Conservation (phyloP, 2,797 vertebrate species). For the Ctenochaetus hawaiiensis region DNA sequence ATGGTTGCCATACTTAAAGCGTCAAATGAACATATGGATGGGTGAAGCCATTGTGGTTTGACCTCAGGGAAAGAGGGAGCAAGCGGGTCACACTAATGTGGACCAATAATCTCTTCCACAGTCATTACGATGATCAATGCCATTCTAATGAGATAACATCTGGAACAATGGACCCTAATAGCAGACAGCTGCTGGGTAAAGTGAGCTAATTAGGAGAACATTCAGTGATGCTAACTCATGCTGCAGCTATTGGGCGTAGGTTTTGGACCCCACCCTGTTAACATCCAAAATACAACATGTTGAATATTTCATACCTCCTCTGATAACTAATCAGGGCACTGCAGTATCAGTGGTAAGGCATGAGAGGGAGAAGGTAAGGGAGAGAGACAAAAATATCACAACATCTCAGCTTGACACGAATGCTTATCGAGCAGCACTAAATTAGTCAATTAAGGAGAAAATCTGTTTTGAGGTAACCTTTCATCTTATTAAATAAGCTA, state of each 20-base stretch:
- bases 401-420: slow-evolving; percentile 76
- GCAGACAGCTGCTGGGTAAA: slow-evolving; percentile 86
- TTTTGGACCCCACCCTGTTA: slow-evolving; percentile 69
- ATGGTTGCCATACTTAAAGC: slow-evolving; percentile 47
- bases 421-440: slow-evolving; percentile 78
- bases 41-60: slow-evolving; percentile 66
- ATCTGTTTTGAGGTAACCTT: slow-evolving; percentile 84
- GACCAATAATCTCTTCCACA: slow-evolving; percentile 81
- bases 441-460: slow-evolving; percentile 83
- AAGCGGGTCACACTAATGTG: slow-evolving; percentile 75
- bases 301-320: slow-evolving; percentile 77
- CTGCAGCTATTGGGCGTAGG: slow-evolving; percentile 65
- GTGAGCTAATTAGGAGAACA: slow-evolving; percentile 83
- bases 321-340: slow-evolving; percentile 70
- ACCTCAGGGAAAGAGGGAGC: slow-evolving; percentile 67
- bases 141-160: slow-evolving; percentile 87
- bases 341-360: slow-evolving; percentile 58
- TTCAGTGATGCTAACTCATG: slow-evolving; percentile 79
- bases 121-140: slow-evolving; percentile 86
- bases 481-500: slow-evolving; percentile 82
- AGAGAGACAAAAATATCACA: slow-evolving; percentile 66
- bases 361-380: slow-evolving; percentile 31
- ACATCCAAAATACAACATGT: slow-evolving; percentile 77
- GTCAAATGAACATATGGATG: slow-evolving; percentile 68
- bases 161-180: slow-evolving; percentile 87